Conservation (phyloP, 2,113 vertebrate genomes). For the Psilopogon haemacephalus region DNA sequence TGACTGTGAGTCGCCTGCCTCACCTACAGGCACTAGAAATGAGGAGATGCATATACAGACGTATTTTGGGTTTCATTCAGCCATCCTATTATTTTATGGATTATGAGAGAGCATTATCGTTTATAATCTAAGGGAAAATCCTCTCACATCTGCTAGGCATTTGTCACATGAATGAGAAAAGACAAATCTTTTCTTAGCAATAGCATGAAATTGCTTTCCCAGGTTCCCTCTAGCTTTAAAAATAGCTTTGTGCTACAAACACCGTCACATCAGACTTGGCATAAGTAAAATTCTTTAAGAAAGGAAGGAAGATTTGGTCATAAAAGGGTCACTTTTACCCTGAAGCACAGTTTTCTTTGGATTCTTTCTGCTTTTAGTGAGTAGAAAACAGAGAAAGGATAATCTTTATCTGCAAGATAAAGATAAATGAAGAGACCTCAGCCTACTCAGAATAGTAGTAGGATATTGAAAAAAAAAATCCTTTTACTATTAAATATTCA, state of each 20-base stretch:
- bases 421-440: background rate
- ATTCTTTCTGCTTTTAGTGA: slow-evolving; percentile 3
- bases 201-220: slow-evolving; percentile 40
- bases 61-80: background rate
- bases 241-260: slow-evolving; percentile 50
- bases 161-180: slow-evolving; percentile 9
- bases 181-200: slow-evolving; percentile 45
- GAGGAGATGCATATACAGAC: background rate
- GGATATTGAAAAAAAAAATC: slow-evolving; percentile 7
- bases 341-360: background rate
- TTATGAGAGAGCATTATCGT: background rate
- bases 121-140: slow-evolving; percentile 36
- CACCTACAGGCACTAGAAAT: background rate
- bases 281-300: slow-evolving; percentile 27
- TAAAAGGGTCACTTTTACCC: slow-evolving; percentile 43
- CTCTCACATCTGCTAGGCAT: slow-evolving; percentile 29
- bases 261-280: slow-evolving; percentile 26
- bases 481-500: background rate
- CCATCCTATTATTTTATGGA: background rate
- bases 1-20: slow-evolving; percentile 1
- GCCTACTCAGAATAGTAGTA: background rate
- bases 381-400: background rate
- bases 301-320: slow-evolving; percentile 27
- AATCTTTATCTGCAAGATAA: background rate
- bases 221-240: slow-evolving; percentile 53